phyloP scores from a whole-genome alignment of 2,113 vertebrate species.

The Melanerpes formicivorus region DNA sequence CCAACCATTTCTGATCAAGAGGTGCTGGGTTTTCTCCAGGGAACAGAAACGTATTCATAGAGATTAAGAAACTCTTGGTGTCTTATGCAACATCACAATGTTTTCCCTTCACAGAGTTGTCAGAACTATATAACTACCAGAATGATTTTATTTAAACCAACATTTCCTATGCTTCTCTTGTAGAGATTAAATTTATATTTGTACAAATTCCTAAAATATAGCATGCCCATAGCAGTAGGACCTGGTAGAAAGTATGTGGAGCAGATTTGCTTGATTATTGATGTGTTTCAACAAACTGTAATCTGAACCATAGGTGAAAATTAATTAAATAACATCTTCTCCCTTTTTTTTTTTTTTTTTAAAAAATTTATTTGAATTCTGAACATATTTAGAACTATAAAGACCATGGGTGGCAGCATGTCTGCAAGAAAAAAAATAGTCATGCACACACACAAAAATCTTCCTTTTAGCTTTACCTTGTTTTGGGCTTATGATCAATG shows the following conservation, averaged over 20 bases:
- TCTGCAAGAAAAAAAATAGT: not conserved
- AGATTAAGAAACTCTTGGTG: not conserved
- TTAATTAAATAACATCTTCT: not conserved
- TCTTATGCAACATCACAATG: not conserved
- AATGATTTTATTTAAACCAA: not conserved
- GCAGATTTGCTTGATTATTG: not conserved
- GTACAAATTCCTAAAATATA: not conserved
- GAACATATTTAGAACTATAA: not conserved
- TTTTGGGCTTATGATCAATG: not conserved
- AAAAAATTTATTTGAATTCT: not conserved
- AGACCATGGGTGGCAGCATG: not conserved
- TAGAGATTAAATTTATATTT: not conserved
- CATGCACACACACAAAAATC: not conserved
- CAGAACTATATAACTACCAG: not conserved
- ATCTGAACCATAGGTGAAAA: not conserved
- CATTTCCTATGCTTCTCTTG: not conserved
- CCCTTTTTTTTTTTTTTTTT: not conserved
- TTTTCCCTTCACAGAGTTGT: not conserved
- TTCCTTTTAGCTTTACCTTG: not conserved
- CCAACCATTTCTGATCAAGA: not conserved
- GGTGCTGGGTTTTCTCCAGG: not conserved
- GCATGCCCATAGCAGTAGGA: not conserved
- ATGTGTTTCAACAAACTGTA: not conserved
- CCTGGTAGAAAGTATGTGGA: not conserved
- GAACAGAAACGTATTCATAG: not conserved